Evolutionary conservation across 2,113 vertebrate species (phyloP).

Genomic region (Cnemophilus loriae): DNA sequence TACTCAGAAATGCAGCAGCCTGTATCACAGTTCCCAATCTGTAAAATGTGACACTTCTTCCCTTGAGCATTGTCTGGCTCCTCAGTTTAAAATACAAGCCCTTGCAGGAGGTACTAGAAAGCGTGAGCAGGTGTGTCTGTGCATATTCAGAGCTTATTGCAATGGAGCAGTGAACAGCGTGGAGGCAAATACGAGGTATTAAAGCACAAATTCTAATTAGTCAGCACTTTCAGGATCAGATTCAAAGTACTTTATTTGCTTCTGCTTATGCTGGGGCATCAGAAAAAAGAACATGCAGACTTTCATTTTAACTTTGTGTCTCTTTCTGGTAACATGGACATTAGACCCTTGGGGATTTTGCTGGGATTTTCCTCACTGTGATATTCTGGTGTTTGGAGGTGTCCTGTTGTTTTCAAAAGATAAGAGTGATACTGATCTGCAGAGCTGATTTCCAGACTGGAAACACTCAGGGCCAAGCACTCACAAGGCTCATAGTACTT

Average conservation of each 20-base stretch:
- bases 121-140: neutral
- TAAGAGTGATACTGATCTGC: neutral
- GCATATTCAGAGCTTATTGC: neutral
- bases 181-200: neutral
- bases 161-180: accelerated
- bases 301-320: neutral
- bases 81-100: neutral
- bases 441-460: neutral
- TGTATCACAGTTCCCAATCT: slow-evolving; percentile 15
- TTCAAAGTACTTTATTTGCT: neutral
- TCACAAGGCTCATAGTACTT: neutral
- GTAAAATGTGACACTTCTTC: neutral
- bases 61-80: slow-evolving; percentile 8
- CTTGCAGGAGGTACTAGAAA: slow-evolving; percentile 10
- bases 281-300: neutral
- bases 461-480: neutral
- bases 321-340: neutral
- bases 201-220: neutral
- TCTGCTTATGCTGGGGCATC: neutral
- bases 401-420: neutral
- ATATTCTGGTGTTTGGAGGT: neutral
- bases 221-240: neutral
- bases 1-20: slow-evolving; percentile 1
- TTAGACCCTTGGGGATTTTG: neutral
- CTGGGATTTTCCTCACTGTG: neutral